Evolutionary conservation across 1,140 invertebrate species (phyloP), one percentile per base, ranked within the genome.

Genomic region (Drosophila sulfurigaster): DNA sequence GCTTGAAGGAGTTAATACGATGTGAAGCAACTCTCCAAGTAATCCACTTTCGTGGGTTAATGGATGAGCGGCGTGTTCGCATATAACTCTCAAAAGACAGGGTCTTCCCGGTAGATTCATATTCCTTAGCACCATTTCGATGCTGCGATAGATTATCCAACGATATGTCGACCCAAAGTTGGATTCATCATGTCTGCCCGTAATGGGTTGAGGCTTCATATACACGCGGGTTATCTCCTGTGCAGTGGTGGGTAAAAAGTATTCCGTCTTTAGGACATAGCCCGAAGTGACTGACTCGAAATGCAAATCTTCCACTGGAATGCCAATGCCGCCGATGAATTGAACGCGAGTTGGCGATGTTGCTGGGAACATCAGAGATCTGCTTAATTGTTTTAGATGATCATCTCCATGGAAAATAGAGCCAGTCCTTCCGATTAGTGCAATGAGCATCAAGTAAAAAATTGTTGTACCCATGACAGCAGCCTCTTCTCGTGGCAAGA

Each of bases 31-130:
- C 93, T 96, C 95, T 8, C 94, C 95, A 49, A 95, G 92, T 69
- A 96, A 93, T 7, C 96, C 95, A 71, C 94, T 94, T 75, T 95
- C 94, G 80, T 94, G 93, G 68, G 93, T 94, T 75, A 96, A 94
- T 57, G 96, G 95, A 45, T 94, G 92, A 28, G 95, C 94, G 0
- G 96, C 95, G 10, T 95, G 94, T 90, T 97, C 96, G 86, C 96
- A 97, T 91, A 97, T 95, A 67, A 95, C 94, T 71, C 95, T 94
- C 48, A 96, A 93, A 60, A 97, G 93, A 88, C 96, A 97, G 56
- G 94, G 93, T 57, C 95, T 94, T 7, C 96, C 96, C 48, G 94
- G 93, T 73, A 94, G 93, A 6, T 95, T 94, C 78, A 94, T 94
- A 70, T 94, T 91, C 35, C 87, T 68, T 13, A 91, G 51, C 4